A percentile compares a stretch with the other conserved stretches of the same genome.
Conservation (phyloP, 2,113 vertebrate species). For the Erythrocercus mccallii region DNA sequence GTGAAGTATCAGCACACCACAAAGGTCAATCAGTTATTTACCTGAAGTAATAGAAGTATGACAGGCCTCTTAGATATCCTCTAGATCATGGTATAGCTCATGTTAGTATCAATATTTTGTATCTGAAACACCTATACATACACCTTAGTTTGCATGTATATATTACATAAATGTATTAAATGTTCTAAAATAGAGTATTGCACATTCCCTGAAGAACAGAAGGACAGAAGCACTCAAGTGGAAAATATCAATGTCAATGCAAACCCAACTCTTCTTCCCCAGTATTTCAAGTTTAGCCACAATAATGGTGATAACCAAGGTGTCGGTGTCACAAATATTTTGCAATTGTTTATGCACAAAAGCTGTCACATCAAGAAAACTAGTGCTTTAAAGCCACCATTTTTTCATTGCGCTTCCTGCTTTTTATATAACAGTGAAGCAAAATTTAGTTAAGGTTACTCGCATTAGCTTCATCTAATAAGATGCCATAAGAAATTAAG, state of each 20-base stretch:
- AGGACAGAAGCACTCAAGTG: not conserved
- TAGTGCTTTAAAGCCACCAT: not conserved
- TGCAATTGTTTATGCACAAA: not conserved
- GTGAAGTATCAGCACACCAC: slow-evolving; percentile 80
- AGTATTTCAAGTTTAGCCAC: not conserved
- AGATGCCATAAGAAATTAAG: slow-evolving; percentile 62
- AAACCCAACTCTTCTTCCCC: not conserved
- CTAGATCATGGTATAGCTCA: slow-evolving; percentile 71
- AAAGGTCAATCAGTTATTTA: slow-evolving; percentile 89
- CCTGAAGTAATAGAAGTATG: slow-evolving; percentile 77
- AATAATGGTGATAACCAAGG: not conserved
- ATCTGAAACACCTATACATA: not conserved
- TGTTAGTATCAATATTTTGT: not conserved
- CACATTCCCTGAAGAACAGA: not conserved
- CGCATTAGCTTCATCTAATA: slow-evolving; percentile 51
- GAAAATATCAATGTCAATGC: not conserved
- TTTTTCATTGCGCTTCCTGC: not conserved
- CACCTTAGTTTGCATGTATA: not conserved
- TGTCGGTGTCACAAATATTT: not conserved
- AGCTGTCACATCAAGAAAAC: not conserved
- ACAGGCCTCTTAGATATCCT: slow-evolving; percentile 87
- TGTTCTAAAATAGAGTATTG: not conserved
- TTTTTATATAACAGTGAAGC: not conserved
- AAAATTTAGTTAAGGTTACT: slow-evolving; percentile 46
- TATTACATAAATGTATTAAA: not conserved